A percentile compares a stretch with the other conserved stretches of the same genome.
These are phyloP conservation scores for Nesospiza acunhae DNA, from an alignment of 2,113 vertebrate genomes.

Conservation along the genomic window DNA sequence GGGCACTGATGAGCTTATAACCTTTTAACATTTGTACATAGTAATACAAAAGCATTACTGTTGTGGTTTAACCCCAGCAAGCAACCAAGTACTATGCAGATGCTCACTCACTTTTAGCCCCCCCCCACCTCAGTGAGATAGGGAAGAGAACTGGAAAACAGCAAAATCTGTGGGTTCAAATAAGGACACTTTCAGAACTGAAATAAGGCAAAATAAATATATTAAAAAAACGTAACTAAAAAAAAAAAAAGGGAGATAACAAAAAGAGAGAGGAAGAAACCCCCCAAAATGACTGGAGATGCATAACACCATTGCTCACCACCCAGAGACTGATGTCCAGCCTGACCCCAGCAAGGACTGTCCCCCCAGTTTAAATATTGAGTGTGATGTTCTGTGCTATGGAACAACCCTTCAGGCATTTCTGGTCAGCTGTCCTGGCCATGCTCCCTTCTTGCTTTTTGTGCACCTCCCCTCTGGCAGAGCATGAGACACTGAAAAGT, in stretches of 20 bases:
- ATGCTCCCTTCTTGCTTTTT: not conserved
- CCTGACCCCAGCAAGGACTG: not conserved
- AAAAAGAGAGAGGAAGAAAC: not conserved
- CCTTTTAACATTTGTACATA: not conserved
- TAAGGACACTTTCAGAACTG: not conserved
- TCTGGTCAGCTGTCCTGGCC: not conserved
- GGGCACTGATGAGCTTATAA: not conserved
- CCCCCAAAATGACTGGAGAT: not conserved
- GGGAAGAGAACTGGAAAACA: not conserved
- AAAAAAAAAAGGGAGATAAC: not conserved
- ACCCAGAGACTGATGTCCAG: not conserved
- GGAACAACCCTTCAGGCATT: not conserved
- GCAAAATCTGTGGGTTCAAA: not conserved
- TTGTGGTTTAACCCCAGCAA: not conserved
- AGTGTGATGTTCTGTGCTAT: rapidly evolving
- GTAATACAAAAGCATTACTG: not conserved
- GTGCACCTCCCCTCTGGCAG: not conserved
- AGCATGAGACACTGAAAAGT: not conserved
- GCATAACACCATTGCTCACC: not conserved
- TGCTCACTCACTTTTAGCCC: not conserved
- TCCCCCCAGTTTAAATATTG: not conserved
- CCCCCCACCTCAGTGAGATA: not conserved
- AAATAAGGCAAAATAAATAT: not conserved
- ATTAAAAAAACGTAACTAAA: not conserved
- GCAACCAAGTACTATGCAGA: not conserved